Base-by-base conservation (phyloP, 2,888 invertebrate species). In the Caenorhabditis afra region DNA sequence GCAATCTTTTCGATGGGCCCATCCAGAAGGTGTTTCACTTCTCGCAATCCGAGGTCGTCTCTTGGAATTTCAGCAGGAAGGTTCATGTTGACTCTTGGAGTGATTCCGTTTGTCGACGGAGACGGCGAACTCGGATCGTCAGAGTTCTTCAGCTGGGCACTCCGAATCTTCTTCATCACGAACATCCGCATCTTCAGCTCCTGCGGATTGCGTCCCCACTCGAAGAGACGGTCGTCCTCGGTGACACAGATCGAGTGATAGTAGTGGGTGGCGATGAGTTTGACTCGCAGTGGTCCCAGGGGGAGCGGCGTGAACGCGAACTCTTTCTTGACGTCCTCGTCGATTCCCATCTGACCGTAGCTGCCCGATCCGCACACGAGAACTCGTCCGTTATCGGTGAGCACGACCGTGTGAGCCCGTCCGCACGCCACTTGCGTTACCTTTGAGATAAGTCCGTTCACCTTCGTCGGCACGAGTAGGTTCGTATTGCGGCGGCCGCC, bases 191-290 rank as follows among this genome's bases (percentile, higher is more conserved):
- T 79, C 35, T 87, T 88, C 52, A 88, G 23, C 29, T 88, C 86
- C 22, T 88, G 88, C 2, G 88, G 88, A 50, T 85, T 86, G 12
- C 84, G 75, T 7, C 88, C 88, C 87, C 87, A 88, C 67, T 86
- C 85, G 53, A 81, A 83, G 2, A 86, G 45, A 16, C 82, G 49
- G 37, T 79, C 68, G 10, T 79, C 80, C 44, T 83, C 79, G 2
- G 82, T 81, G 11, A 88, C 71, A 11, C 86, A 88, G 35, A 89
- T 59, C 3, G 86, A 85, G 52, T 88, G 87, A 71, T 87, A 89
- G 71, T 85, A 88, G 23, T 80, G 67, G 10, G 85, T 81, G 0
- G 83, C 62, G 20, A 81, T 74, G 23, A 52, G 53, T n/a, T 35
- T 57, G 11, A 82, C 78, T 29, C 67, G 59, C 0, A 68, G 39